These are phyloP conservation scores for Megathymus violae DNA, from an alignment of 1,140 invertebrate genomes.

Conservation along the genomic window DNA sequence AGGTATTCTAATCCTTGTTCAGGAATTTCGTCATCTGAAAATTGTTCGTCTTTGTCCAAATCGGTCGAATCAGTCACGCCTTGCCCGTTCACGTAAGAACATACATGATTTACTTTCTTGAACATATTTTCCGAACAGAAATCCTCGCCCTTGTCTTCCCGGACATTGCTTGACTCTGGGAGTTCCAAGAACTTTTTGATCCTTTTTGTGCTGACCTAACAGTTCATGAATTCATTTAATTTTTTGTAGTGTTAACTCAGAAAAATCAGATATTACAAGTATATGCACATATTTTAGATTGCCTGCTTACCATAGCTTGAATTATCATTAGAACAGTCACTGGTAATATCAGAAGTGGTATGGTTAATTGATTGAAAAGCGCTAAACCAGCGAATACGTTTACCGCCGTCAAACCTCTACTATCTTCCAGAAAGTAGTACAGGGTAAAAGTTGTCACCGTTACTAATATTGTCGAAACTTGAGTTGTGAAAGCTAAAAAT, in stretches of 20 bases:
- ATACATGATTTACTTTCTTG: constrained; percentile 17
- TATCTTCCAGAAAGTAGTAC: constrained; percentile 85
- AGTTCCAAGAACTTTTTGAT: constrained; percentile 87
- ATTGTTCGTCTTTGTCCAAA: constrained; percentile 55
- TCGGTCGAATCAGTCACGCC: constrained; percentile 52
- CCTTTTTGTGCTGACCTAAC: constrained; percentile 87
- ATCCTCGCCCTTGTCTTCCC: constrained; percentile 61
- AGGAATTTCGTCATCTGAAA: constrained; percentile 56
- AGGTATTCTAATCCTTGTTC: constrained; percentile 67
- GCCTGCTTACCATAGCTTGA: constrained; percentile 87
- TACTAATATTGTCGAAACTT: constrained; percentile 88
- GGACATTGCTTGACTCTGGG: constrained; percentile 86
- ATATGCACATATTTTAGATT: constrained; percentile 26
- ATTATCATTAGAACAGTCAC: constrained; percentile 91
- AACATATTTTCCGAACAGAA: not conserved
- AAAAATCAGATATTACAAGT: constrained; percentile 12
- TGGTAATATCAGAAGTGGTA: constrained; percentile 91
- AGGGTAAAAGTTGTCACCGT: constrained; percentile 89
- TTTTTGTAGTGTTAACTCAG: constrained; percentile 59
- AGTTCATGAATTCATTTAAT: constrained; percentile 50
- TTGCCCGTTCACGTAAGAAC: constrained; percentile 25
- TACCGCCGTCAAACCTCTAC: constrained; percentile 85
- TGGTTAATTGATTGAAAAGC: constrained; percentile 91
- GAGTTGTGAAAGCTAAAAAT: constrained; percentile 89
- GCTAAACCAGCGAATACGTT: constrained; percentile 90